phyloP scores from a whole-genome alignment of 2,797 vertebrate genomes.

The Pangasius sanitwongsei region DNA sequence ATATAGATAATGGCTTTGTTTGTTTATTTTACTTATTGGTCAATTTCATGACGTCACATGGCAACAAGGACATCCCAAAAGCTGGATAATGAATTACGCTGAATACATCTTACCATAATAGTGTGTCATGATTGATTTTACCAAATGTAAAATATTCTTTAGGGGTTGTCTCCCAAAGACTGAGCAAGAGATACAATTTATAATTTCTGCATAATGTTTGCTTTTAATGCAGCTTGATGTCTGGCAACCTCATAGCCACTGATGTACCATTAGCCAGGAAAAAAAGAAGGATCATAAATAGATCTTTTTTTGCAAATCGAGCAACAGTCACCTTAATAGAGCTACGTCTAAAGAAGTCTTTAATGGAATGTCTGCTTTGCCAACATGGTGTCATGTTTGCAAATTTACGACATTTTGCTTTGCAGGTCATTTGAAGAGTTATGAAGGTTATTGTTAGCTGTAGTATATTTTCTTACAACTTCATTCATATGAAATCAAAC shows the following conservation, averaged over 20 bases:
- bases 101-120: conserved; percentile 5
- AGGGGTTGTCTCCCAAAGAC: conserved; percentile 15
- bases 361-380: neutral
- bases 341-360: neutral
- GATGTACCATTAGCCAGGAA: conserved; percentile 19
- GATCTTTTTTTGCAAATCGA: neutral
- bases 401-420: neutral
- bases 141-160: conserved; percentile 11
- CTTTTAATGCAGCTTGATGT: conserved; percentile 40
- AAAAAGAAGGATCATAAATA: neutral
- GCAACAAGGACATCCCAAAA: conserved; percentile 13
- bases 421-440: neutral
- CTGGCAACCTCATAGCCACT: conserved; percentile 28
- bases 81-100: conserved; percentile 2
- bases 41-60: neutral
- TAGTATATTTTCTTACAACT: neutral
- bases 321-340: neutral
- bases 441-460: neutral
- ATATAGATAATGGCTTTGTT: neutral
- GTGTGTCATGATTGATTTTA: neutral
- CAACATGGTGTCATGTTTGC: neutral
- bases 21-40: neutral
- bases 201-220: conserved; percentile 30
- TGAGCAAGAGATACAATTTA: conserved; percentile 28
- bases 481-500: neutral